These are phyloP conservation scores for Hylaeus anthracinus DNA, from an alignment of 1,140 invertebrate species.

Conservation along the genomic window DNA sequence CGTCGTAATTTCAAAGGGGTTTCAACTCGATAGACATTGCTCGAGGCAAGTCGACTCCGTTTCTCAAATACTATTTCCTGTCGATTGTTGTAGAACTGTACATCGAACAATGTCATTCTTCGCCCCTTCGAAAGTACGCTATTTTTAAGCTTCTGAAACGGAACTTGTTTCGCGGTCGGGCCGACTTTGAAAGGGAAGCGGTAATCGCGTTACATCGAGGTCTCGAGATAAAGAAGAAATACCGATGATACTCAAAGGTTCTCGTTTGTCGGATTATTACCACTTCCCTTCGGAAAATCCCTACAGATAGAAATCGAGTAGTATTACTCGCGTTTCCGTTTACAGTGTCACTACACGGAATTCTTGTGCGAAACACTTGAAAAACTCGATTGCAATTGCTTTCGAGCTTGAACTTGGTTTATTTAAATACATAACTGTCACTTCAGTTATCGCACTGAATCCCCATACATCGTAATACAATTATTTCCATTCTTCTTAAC, in stretches of 20 bases:
- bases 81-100: neutral
- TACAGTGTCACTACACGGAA: neutral
- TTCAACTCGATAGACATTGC: too few species aligned
- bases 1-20: too few species aligned
- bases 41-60: too few species aligned
- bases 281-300: constrained; percentile 28
- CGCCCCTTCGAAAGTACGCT: neutral
- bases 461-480: too few species aligned
- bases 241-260: constrained; percentile 25
- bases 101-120: neutral
- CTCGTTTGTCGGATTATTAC: constrained; percentile 18
- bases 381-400: neutral
- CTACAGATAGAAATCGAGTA: constrained; percentile 10
- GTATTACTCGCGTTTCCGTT: neutral
- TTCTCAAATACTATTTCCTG: too few species aligned
- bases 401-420: too few species aligned
- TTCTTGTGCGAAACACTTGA: neutral
- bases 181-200: constrained; percentile 6
- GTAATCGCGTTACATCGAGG: constrained; percentile 13
- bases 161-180: neutral
- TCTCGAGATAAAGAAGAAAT: constrained; percentile 22
- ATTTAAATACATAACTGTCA: too few species aligned
- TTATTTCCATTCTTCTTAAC: too few species aligned
- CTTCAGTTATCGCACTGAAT: too few species aligned
- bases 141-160: neutral